phyloP scores from a whole-genome alignment of 2,797 vertebrate species.

The Gorsachius magnificus region DNA sequence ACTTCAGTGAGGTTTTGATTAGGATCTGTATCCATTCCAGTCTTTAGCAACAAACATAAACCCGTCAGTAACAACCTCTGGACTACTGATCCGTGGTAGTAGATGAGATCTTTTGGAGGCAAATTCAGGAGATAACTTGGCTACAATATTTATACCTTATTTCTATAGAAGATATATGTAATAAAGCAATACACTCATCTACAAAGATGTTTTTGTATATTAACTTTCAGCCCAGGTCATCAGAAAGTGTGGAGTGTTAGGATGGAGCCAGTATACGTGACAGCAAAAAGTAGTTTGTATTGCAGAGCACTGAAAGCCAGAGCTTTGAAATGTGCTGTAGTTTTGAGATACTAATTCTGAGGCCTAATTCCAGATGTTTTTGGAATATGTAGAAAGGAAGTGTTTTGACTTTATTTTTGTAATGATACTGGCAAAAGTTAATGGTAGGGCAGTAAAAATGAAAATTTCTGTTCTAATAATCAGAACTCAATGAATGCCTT shows the following conservation, averaged over 20 bases:
- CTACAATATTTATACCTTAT: neutral
- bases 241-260: neutral
- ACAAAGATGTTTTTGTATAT: neutral
- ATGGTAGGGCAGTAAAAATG: neutral
- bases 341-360: neutral
- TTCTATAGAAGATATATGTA: neutral
- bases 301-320: neutral
- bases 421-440: neutral
- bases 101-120: neutral
- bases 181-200: neutral
- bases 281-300: neutral
- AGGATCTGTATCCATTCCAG: neutral
- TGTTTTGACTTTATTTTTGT: neutral
- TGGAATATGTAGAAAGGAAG: neutral
- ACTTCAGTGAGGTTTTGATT: neutral
- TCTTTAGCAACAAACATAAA: neutral
- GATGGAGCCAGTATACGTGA: neutral
- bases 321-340: neutral
- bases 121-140: neutral
- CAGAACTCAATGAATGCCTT: neutral
- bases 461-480: neutral
- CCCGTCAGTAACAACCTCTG: neutral
- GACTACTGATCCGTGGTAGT: neutral
- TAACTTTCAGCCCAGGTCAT: neutral
- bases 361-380: neutral